These are phyloP conservation scores for Elymnias hypermnestra DNA, from an alignment of 1,140 invertebrate genomes.

Conservation along the genomic window DNA sequence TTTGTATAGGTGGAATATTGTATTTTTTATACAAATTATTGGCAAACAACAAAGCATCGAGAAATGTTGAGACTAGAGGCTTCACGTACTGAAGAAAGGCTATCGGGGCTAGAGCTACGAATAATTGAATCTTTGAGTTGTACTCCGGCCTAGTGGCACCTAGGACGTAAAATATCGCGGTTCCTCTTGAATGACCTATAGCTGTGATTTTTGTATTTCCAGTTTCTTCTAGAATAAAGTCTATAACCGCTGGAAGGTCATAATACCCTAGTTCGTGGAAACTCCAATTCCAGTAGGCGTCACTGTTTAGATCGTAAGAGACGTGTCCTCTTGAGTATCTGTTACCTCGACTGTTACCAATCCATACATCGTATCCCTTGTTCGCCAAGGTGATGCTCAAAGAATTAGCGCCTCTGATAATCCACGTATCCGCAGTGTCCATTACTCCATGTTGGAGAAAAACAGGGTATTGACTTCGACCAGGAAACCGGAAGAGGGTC, in stretches of 20 bases:
- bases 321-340: constrained; percentile 79
- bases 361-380: constrained; percentile 81
- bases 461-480: constrained; percentile 28
- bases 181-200: constrained; percentile 82
- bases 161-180: constrained; percentile 73
- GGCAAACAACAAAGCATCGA: too few relatives aligned
- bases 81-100: constrained; percentile 21
- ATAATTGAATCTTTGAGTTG: constrained; percentile 60
- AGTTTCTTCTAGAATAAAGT: constrained; percentile 72
- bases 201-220: constrained; percentile 73
- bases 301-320: constrained; percentile 48
- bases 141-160: constrained; percentile 65
- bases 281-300: constrained; percentile 76
- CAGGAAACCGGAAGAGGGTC: constrained; percentile 78
- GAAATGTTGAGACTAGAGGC: constrained; percentile 1
- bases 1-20: too few relatives aligned
- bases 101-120: constrained; percentile 30
- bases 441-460: neutral
- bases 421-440: neutral
- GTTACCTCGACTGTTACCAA: constrained; percentile 83
- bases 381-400: constrained; percentile 65
- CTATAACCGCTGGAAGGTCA: constrained; percentile 78
- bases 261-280: constrained; percentile 80
- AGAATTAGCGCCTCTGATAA: constrained; percentile 68
- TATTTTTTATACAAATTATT: too few relatives aligned